Conservation (phyloP, 2,888 invertebrate species). For the Aethes cnicana region DNA sequence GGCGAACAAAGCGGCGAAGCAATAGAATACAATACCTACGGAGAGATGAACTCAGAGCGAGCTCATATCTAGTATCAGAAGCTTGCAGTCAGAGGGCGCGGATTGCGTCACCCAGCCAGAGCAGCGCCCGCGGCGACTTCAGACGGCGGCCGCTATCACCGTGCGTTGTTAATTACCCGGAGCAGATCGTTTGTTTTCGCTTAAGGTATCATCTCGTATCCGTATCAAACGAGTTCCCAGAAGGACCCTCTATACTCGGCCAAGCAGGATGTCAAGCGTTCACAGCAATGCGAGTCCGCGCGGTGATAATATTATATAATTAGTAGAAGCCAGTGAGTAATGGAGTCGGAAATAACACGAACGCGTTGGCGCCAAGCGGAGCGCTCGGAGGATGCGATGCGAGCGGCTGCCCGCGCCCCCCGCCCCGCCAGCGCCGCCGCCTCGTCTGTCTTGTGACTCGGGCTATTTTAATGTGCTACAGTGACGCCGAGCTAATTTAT, state of each 20-base stretch:
- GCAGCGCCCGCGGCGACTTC: background rate
- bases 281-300: slow-evolving; percentile 58
- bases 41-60: no score
- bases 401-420: slow-evolving; percentile 16
- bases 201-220: background rate
- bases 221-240: background rate
- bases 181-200: slow-evolving; percentile 3
- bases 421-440: slow-evolving; percentile 47
- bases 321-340: slow-evolving; percentile 79
- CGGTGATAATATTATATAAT: slow-evolving; percentile 69
- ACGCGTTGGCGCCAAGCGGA: slow-evolving; percentile 77
- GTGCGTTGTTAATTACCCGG: background rate
- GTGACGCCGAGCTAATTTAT: slow-evolving; percentile 58
- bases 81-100: no score
- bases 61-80: no score
- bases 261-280: slow-evolving; percentile 46
- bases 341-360: slow-evolving; percentile 78
- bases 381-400: slow-evolving; percentile 41
- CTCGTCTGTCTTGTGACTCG: slow-evolving; percentile 77
- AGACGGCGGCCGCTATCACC: slow-evolving; percentile 1
- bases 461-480: slow-evolving; percentile 49
- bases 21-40: no score
- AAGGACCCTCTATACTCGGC: background rate
- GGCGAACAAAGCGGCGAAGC: no score
- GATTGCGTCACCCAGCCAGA: no score